Conservation (phyloP, 2,113 vertebrate genomes). For the Hydrolagus affinis region DNA sequence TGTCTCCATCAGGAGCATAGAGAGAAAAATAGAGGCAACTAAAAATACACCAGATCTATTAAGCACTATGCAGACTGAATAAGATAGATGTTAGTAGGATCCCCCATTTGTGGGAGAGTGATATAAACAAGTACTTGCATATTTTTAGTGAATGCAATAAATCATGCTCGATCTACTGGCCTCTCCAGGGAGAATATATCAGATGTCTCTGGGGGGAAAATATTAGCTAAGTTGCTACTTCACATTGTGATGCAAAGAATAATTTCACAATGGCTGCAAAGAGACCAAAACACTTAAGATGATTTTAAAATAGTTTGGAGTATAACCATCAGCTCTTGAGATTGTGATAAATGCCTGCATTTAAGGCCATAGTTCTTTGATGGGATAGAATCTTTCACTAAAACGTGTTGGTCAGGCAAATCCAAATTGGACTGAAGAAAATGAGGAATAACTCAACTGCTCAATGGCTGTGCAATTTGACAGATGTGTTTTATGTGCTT, state of each 20-base stretch:
- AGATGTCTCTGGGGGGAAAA: background rate
- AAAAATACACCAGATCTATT: background rate
- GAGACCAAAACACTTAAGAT: background rate
- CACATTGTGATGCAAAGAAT: background rate
- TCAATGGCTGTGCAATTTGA: too few species aligned
- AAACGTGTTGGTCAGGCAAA: too few species aligned
- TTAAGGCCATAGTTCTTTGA: too few species aligned
- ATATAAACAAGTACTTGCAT: background rate
- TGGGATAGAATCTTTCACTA: too few species aligned
- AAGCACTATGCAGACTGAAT: background rate
- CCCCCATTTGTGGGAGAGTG: background rate
- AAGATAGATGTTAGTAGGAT: background rate
- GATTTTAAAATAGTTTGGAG: background rate
- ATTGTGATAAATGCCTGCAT: too few species aligned
- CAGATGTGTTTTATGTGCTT: background rate
- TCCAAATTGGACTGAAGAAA: too few species aligned
- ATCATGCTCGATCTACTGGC: background rate
- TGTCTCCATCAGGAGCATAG: background rate
- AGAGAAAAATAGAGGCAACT: background rate
- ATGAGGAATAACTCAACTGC: too few species aligned
- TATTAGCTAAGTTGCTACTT: background rate
- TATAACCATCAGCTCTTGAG: too few species aligned
- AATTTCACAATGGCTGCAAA: background rate
- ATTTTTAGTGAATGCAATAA: background rate
- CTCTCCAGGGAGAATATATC: background rate